Evolutionary conservation across 1,140 invertebrate genomes (phyloP).

Genomic region (Centruroides sculpturatus): DNA sequence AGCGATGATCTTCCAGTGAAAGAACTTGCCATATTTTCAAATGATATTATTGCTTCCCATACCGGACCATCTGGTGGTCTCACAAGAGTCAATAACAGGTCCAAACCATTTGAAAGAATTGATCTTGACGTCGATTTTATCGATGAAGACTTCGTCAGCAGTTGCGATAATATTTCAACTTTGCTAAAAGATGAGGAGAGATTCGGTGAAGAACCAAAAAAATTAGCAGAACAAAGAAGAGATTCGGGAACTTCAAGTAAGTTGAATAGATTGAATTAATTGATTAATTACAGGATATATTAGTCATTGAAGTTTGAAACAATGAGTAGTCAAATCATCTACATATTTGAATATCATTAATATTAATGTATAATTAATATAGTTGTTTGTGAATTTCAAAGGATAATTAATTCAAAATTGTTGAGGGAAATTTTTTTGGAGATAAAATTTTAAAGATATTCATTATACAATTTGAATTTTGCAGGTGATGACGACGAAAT

Average conservation of each 20-base stretch:
- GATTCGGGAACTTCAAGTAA: no score
- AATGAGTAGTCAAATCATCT: no score
- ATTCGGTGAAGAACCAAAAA: no score
- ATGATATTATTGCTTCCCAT: constrained; percentile 44
- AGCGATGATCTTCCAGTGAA: constrained; percentile 30
- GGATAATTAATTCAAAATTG: no score
- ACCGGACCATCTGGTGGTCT: constrained; percentile 59
- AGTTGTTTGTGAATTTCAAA: no score
- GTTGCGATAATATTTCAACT: constrained; percentile 9
- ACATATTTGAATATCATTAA: no score
- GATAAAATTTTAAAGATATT: neutral
- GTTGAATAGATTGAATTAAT: no score
- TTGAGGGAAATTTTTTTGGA: no score
- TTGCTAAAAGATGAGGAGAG: neutral
- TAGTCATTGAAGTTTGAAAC: no score
- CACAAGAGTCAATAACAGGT: constrained; percentile 45
- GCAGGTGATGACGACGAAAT: constrained; percentile 25
- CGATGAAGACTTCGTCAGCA: constrained; percentile 31
- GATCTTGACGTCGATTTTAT: constrained; percentile 61
- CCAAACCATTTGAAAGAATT: constrained; percentile 29
- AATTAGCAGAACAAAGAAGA: no score
- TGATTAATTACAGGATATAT: no score
- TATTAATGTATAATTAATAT: no score
- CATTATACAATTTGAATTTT: neutral
- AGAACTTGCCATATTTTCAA: constrained; percentile 36